These are phyloP conservation scores for Cygnus buccinator DNA, from an alignment of 2,113 vertebrate species.

Conservation along the genomic window DNA sequence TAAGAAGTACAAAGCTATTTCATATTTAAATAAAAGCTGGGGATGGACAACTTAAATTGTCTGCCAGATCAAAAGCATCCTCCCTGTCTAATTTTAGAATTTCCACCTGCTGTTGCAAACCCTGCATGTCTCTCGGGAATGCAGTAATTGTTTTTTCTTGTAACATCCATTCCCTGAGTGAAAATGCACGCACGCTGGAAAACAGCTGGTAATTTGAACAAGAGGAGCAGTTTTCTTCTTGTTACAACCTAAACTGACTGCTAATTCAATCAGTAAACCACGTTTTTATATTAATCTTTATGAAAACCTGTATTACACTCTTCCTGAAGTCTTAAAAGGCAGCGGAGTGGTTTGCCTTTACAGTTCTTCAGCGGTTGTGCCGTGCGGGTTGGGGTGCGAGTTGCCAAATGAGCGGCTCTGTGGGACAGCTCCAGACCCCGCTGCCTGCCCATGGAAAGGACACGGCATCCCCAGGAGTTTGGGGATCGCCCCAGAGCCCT, in stretches of 20 bases:
- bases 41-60: not conserved
- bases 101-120: not conserved
- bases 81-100: not conserved
- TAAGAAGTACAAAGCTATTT: not conserved
- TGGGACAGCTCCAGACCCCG: not conserved
- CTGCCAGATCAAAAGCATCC: not conserved
- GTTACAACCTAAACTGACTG: not conserved
- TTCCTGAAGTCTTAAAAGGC: not conserved
- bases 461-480: not conserved
- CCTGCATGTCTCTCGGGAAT: not conserved
- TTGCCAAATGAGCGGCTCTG: not conserved
- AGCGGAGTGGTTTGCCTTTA: not conserved
- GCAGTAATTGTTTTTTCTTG: not conserved
- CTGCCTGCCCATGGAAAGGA: not conserved
- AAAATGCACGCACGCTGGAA: not conserved
- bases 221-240: not conserved
- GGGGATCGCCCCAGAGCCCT: not conserved
- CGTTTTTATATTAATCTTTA: not conserved
- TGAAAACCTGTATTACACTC: accelerated
- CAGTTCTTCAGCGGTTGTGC: accelerated
- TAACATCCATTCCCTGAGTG: not conserved
- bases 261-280: not conserved
- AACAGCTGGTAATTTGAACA: not conserved
- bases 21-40: not conserved
- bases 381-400: not conserved